Evolutionary conservation across 2,797 vertebrate species (phyloP), one percentile per base, ranked within the genome.

Genomic region (Neomorphus geoffroyi): DNA sequence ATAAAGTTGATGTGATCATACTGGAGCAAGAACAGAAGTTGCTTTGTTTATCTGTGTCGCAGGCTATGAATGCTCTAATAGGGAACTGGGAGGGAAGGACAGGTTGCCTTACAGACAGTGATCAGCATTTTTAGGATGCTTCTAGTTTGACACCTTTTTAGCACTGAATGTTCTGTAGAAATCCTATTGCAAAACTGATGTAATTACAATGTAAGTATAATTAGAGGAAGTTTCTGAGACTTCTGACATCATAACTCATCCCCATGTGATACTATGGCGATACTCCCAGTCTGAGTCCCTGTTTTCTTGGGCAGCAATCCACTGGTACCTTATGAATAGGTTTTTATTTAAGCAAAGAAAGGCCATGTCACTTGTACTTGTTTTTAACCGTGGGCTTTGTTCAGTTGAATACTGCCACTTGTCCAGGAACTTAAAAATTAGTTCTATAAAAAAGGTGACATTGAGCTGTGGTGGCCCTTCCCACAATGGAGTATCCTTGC

Each of bases 191-290:
- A 45, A 94, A 92, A 94, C 54, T 17, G 17, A 37, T 41, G 24
- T 93, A 95, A 89, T 93, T 85, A 77, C 19, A 89, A 43, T 3
- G 1, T 70, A 66, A 91, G 27, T 91, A 7, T 91, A 88, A 94
- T 94, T 92, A 81, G 26, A 56, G 51, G 43, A 86, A 83, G 69
- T 88, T 85, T 90, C n/a, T 83, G 79, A 88, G 82, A 69, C 62
- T 86, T 65, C 28, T 81, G 41, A 86, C 50, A 58, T 67, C 18
- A 13, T 81, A 32, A 0, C 0, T 94, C 41, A 86, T 91, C 22
- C 17, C 7, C 1, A 3, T 58, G 13, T 32, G 53, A 65, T 69
- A 41, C 48, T 61, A 0, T 28, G 33, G 41, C 75, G 85, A 88
- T 91, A 91, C 85, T 96, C 87, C 90, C 85, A 91, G 87, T 90